Evolutionary conservation across 2,113 vertebrate genomes (phyloP).

Genomic region (Oceanodroma tethys): DNA sequence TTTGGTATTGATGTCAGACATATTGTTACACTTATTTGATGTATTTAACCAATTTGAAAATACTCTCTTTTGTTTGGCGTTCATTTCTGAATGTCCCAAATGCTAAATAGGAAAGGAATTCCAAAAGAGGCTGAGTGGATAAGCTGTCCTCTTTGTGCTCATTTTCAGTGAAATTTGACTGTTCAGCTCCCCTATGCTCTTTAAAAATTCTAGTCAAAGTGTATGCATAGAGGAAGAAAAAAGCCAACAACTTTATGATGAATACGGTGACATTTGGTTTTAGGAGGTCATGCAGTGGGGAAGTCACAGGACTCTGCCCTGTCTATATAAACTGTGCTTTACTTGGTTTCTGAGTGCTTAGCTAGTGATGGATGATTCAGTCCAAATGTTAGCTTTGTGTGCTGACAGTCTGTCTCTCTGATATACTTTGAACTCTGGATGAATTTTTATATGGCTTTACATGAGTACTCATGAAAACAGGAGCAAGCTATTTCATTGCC

Average conservation of each 20-base stretch:
- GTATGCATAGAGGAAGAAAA: neutral
- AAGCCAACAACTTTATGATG: neutral
- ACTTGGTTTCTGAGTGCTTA: constrained; percentile 10
- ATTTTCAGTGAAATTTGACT: neutral
- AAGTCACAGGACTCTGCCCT: neutral
- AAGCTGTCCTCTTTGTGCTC: neutral
- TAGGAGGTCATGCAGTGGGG: neutral
- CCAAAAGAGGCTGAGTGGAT: neutral
- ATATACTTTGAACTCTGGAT: constrained; percentile 40
- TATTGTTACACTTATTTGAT: neutral
- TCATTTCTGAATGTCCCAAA: neutral
- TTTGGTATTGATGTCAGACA: neutral
- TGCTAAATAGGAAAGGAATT: neutral
- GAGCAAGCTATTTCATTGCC: neutral
- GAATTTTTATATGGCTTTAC: constrained; percentile 39
- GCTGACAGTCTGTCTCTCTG: neutral
- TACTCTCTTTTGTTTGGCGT: neutral
- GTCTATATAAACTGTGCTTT: neutral
- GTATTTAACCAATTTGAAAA: neutral
- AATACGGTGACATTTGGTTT: neutral
- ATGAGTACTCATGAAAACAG: constrained; percentile 17
- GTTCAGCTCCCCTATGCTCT: neutral
- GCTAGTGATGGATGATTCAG: constrained; percentile 1
- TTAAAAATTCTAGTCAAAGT: neutral
- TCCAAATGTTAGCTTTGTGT: constrained; percentile 12